Evolutionary conservation across 1,140 invertebrate genomes (phyloP).

Genomic region (Cecropterus lyciades): DNA sequence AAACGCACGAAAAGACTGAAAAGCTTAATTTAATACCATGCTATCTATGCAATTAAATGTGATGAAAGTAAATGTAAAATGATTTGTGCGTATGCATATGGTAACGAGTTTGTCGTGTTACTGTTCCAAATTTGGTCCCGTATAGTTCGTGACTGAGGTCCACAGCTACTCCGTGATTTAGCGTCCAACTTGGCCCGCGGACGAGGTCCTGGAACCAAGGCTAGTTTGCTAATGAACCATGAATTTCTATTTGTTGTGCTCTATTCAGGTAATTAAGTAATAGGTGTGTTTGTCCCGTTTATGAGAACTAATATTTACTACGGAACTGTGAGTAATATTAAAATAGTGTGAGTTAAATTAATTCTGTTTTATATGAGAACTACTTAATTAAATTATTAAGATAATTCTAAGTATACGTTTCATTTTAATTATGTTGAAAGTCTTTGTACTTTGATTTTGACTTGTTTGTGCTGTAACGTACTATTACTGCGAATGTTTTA

Average conservation of each 20-base stretch:
- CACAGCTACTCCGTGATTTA: slow-evolving; percentile 73
- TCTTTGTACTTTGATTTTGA: too few species aligned
- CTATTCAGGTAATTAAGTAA: slow-evolving; percentile 77
- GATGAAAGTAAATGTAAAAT: too few species aligned
- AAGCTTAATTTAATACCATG: too few species aligned
- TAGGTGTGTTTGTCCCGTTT: slow-evolving; percentile 56
- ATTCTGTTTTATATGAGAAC: neutral
- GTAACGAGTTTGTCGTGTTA: neutral
- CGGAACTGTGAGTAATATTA: slow-evolving; percentile 23
- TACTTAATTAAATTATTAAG: too few species aligned
- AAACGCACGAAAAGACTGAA: too few species aligned
- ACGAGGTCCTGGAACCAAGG: slow-evolving; percentile 56
- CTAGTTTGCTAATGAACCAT: slow-evolving; percentile 76
- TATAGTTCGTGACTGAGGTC: slow-evolving; percentile 54
- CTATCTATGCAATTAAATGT: too few species aligned
- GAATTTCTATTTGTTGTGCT: slow-evolving; percentile 76
- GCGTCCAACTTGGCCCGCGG: slow-evolving; percentile 72
- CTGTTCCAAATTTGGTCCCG: slow-evolving; percentile 20
- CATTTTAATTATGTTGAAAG: too few species aligned
- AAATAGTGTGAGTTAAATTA: neutral
- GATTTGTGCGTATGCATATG: too few species aligned
- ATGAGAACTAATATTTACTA: slow-evolving; percentile 35
- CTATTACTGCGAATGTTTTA: too few species aligned
- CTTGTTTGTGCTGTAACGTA: too few species aligned
- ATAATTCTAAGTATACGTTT: too few species aligned